phyloP scores from a whole-genome alignment of 1,140 invertebrate species.

The Ephestia elutella region DNA sequence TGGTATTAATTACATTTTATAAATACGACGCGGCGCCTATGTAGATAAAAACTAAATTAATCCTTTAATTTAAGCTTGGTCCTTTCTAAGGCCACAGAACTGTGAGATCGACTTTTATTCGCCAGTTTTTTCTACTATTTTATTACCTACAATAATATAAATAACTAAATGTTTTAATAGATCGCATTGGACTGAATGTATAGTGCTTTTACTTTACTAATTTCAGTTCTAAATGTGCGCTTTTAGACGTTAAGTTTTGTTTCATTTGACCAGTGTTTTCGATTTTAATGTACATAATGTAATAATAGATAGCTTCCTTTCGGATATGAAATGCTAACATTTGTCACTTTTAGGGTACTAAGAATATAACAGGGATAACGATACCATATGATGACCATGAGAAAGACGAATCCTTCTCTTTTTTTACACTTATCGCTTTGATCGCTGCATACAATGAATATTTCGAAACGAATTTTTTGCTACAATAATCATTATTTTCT shows the following conservation, averaged over 20 bases:
- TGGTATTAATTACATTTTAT: no score
- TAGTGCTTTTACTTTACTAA: background rate
- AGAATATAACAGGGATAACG: background rate
- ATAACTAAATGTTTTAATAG: no score
- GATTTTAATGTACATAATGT: conserved; percentile 6
- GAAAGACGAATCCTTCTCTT: background rate
- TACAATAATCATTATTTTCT: conserved; percentile 30
- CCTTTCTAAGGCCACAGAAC: background rate
- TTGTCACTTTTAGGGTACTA: conserved; percentile 1
- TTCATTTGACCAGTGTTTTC: conserved; percentile 4
- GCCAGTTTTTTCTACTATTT: background rate
- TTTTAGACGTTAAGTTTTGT: background rate
- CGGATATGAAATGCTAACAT: background rate
- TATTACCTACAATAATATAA: background rate
- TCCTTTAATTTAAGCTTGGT: background rate
- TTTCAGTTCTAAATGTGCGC: background rate
- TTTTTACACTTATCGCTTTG: background rate
- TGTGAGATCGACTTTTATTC: background rate
- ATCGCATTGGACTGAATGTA: background rate
- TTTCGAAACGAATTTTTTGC: conserved; percentile 51
- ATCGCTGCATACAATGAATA: conserved; percentile 14
- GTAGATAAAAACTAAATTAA: no score
- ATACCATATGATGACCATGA: background rate
- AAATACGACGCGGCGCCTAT: no score
- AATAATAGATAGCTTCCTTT: conserved; percentile 7